Evolutionary conservation across 2,888 invertebrate genomes (phyloP), one percentile per base, ranked within the genome.

Genomic region (Chrysodeixis includens): DNA sequence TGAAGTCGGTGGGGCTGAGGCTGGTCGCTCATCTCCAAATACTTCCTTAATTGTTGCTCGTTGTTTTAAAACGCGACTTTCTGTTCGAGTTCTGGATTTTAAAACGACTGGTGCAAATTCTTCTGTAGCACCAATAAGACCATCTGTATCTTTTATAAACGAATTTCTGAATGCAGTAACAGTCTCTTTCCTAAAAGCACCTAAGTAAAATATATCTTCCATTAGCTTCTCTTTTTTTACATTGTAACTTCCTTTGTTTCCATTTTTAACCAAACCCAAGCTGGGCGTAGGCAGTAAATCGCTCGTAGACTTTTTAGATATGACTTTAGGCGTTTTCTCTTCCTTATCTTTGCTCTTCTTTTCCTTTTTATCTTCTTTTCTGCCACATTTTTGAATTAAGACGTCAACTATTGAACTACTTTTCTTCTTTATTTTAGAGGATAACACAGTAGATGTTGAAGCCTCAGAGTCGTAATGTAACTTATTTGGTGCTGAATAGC

Each of bases 21-120:
- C 97, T 0, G 98, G 97, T 51, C 98, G 95, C 83, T 98, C 98
- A 71, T 94, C 94, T 0, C 98, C 98, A 88, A 98, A 98, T 2
- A 98, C 97, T 91, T 98, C 97, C 78, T 97, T 96, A 52, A 98
- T 97, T 3, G 97, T 97, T 51, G 97, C 97, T 81, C 97, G 95
- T 84, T 97, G 97, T 88, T 97, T 97, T 35, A 93, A 81, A 53
- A 97, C 95, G 81, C 97, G 95, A 55, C 97, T 97, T 86, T 97
- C 97, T 35, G 97, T 97, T 81, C 97, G 95, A 18, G 97, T 97
- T 81, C 97, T 95, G 54, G 97, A 96, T 85, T 97, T 97, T 67
- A 97, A 85, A 56, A 97, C 96, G 35, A 97, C 96, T 0, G 97
- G 97, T 32, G 97, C 95, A 83, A 97, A 97, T 74, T 95, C 95